phyloP scores from a whole-genome alignment of 2,888 invertebrate species.

The Nemotelus nigrinus region DNA sequence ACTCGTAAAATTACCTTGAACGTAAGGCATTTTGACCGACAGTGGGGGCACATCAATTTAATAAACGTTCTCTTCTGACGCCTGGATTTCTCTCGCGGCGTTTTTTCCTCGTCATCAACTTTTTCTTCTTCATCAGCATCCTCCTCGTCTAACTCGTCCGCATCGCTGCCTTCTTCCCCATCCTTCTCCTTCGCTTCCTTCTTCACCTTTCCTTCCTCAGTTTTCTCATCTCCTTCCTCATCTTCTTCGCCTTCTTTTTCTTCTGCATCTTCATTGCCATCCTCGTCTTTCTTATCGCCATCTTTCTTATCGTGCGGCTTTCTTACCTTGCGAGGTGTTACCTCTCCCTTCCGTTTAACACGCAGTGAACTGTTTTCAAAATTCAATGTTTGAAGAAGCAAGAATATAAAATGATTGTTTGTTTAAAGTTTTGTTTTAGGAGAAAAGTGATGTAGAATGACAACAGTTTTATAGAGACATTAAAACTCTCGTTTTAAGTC shows the following conservation, averaged over 20 bases:
- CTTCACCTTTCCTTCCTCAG: conserved; percentile 48
- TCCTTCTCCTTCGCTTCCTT: conserved; percentile 55
- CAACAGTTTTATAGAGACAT: conserved; percentile 8
- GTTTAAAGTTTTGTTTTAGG: conserved; percentile 15
- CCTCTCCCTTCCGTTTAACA: conserved; percentile 59
- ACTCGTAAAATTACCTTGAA: conserved; percentile 69
- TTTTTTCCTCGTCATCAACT: conserved; percentile 54
- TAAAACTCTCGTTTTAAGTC: conserved; percentile 2
- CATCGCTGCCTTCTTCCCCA: conserved; percentile 65
- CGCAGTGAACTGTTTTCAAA: conserved; percentile 60
- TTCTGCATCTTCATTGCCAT: conserved; percentile 53
- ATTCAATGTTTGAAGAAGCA: conserved; percentile 50
- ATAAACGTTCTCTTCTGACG: conserved; percentile 67
- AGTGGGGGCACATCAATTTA: conserved; percentile 81
- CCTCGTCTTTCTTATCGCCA: conserved; percentile 56
- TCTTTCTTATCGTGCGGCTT: conserved; percentile 57
- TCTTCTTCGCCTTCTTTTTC: conserved; percentile 45
- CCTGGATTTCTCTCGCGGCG: conserved; percentile 58
- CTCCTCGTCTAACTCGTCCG: conserved; percentile 55
- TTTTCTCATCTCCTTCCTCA: conserved; percentile 49
- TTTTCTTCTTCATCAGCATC: conserved; percentile 53
- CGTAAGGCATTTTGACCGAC: conserved; percentile 77
- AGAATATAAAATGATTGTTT: conserved; percentile 51
- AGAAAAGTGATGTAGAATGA: conserved; percentile 13
- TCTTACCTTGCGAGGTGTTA: conserved; percentile 57